Base-by-base conservation (phyloP, 2,797 vertebrate species). In the Erethizon dorsatum region DNA sequence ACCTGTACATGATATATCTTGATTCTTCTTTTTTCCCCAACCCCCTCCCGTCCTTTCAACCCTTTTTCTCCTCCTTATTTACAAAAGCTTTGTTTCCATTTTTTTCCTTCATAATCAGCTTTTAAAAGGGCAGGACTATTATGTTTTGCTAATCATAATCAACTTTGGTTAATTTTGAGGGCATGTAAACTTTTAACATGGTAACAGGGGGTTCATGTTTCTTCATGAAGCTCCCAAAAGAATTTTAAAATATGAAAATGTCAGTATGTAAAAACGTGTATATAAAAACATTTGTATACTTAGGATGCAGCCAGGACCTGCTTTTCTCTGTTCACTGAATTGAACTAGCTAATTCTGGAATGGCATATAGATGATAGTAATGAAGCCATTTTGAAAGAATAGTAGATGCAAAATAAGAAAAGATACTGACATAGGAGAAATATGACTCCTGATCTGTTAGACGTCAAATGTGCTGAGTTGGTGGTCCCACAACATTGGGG, bases 81-180 rank as follows among this genome's bases (percentile, higher is more conserved):
- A 12, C 22, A 28, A 13, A 75, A 28, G 22, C 71, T 26, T 75
- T 75, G 41, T 47, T 47, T 12, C 71, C 24, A 47, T 75, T 28
- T 14, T 75, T 47, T 24, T 5, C 41, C 13, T 47, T 47, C 71
- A 47, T 47, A 47, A 28, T 75, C 14, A 83, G 88, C n/a, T 79
- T 94, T 83, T 20, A 71, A 59, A 94, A 63, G n/a, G 73, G 71
- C 69, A 85, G 83, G 24, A 0, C 65, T 94, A 6, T 41, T 47
- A 54, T 83, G 57, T 90, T 80, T 79, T 84, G 52, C 14, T 79
- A 80, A 54, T 82, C 18, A 50, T 10, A 45, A 31, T 77, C 31
- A 83, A 79, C 61, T 96, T 84, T 88, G 80, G 77, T 83, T 90
- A 65, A 92, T 85, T 92, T 95, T n/a, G 18, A 88, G 28, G 2